Evolutionary conservation across 2,888 invertebrate genomes (phyloP), one percentile per base, ranked within the genome.

Genomic region (Spilosoma lubricipeda): DNA sequence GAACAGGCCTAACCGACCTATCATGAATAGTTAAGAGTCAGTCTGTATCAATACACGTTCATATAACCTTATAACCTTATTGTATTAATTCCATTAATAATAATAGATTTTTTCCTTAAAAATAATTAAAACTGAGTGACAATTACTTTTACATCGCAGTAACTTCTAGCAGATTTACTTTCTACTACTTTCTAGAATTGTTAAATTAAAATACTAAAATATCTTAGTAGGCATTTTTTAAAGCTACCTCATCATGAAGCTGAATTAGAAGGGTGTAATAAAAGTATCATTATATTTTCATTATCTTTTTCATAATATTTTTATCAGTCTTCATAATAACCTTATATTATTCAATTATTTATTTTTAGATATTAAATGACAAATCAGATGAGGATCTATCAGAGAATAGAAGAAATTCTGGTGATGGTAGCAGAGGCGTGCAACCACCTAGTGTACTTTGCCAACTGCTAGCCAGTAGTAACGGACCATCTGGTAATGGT

Each of bases 311-410:
- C 66, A 42, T 27, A 67, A 9, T 20, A 45, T 48, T 59, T 15
- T 15, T 1, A 30, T 18, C 15, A 15, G 27, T 30, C 1, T 63
- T 63, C 30, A 63, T 30, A 18, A 63, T 30, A 56, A 23, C 23
- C n/a, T 59, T 59, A 13, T 5, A 27, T 59, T 59, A 27, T 15
- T 27, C 4, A 18, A 73, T 77, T 64, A 81, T 69, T 77, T 64
- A 81, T 69, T 78, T 80, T 75, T 78, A 98, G 98, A 96, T 98
- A 91, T 95, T 98, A 80, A 98, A 98, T 89, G 98, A 98, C 82
- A 98, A 97, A 92, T 97, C 97, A 77, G 98, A 98, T 85, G 98
- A 98, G 84, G 98, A 98, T 83, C 97, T 97, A 80, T 96, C 97
- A 76, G 97, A 97, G 79, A 94, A 94, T 81, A 95, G 96, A 84